Base-by-base conservation (phyloP, 2,797 vertebrate species). In the Parauchenoglanis ngamensis region DNA sequence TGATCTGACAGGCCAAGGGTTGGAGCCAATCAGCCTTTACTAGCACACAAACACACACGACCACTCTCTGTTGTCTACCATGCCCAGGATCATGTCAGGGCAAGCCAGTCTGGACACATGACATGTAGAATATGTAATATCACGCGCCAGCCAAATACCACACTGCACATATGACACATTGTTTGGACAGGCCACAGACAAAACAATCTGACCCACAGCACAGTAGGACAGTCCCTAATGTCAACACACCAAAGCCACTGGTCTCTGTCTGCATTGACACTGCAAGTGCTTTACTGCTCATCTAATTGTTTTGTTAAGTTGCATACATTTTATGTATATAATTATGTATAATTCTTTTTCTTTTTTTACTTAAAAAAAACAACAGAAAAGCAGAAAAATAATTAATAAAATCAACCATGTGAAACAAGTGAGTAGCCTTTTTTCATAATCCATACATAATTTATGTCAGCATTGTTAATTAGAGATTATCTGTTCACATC, bases 1-100 rank as follows among this genome's bases (percentile, higher is more conserved):
- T 91, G 89, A 91, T 91, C 89, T 91, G 91, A 90, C 91, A 90
- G 90, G 91, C 87, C 86, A 90, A 90, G 89, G 90, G 87, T 79
- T 79, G 80, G 72, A 59, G 91, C 63, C 76, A 89, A 87, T 87
- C 90, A 91, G 87, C 84, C 87, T 90, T 82, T 90, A 90, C 87
- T 90, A 91, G 89, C 86, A 89, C 89, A 90, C 87, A 85, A 76
- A 86, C 65, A 86, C 67, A 87, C 72, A 83, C 59, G 57, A 75
- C 49, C 44, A 52, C 52, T 87, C 61, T 25, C 82, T 70, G 75
- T 86, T 85, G 84, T 87, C 89, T 88, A 52, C 80, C 35, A 19
- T 89, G 80, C 67, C 84, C 70, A 87, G 84, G 85, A 88, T 86
- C 87, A 83, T 86, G 87, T 89, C 87, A 91, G 72, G 57, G 73